A percentile compares a stretch with the other conserved stretches of the same genome.
Conservation (phyloP, 2,113 vertebrate genomes). For the Rattus rattus region DNA sequence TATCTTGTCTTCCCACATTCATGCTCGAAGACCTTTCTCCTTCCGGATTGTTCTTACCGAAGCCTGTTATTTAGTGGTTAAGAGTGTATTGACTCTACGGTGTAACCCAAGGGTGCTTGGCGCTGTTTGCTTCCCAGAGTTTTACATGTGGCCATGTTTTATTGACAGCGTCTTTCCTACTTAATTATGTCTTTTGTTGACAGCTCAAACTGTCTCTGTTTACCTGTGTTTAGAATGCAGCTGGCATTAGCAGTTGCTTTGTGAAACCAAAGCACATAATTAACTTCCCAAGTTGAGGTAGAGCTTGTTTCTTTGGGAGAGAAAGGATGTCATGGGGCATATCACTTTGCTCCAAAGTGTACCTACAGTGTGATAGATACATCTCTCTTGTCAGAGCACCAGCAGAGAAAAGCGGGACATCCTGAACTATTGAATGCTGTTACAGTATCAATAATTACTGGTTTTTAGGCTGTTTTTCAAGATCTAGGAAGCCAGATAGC, state of each 20-base stretch:
- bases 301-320: constrained; percentile 49
- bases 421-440: not conserved
- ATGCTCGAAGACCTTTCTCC: constrained; percentile 1
- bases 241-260: constrained; percentile 77
- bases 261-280: constrained; percentile 71
- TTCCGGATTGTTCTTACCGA: constrained; percentile 30
- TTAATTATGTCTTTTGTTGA: constrained; percentile 77
- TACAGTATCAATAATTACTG: not conserved
- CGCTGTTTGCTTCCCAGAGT: constrained; percentile 59
- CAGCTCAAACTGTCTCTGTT: constrained; percentile 76
- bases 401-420: not conserved
- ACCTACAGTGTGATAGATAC: not conserved
- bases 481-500: not conserved
- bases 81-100: not conserved
- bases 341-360: constrained; percentile 31
- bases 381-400: constrained; percentile 12
- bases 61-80: constrained; percentile 33
- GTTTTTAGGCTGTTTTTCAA: constrained; percentile 2
- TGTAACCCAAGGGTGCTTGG: constrained; percentile 4
- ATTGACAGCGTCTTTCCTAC: constrained; percentile 70
- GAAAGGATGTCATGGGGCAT: not conserved
- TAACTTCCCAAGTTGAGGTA: constrained; percentile 69
- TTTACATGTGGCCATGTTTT: constrained; percentile 69
- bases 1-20: constrained; percentile 35
- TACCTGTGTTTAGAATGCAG: constrained; percentile 75